Percentiles rank a stretch among this genome's conserved stretches.
These are phyloP conservation scores for Camelus bactrianus DNA, from an alignment of 2,113 vertebrate genomes.

Conservation along the genomic window DNA sequence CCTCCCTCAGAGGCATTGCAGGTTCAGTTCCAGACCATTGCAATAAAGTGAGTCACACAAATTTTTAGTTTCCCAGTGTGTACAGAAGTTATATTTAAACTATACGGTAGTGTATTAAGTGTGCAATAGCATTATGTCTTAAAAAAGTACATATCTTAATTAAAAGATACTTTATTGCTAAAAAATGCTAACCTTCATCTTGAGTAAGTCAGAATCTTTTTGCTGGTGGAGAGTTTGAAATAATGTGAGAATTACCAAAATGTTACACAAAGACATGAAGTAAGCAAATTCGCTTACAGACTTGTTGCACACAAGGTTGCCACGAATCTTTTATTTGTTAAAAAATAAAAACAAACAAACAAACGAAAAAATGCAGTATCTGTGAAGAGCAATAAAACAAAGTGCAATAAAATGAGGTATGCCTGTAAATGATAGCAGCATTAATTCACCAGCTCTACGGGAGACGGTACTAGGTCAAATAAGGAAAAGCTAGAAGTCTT, in stretches of 20 bases:
- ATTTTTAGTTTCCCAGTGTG: neutral
- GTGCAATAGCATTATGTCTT: neutral
- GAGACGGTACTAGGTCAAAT: neutral
- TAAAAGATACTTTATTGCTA: neutral
- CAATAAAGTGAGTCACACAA: neutral
- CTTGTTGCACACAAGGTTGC: neutral
- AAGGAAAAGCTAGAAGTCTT: neutral
- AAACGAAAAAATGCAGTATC: neutral
- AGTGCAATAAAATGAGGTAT: neutral
- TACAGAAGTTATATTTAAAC: neutral
- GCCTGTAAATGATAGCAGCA: neutral
- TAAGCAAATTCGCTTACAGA: neutral
- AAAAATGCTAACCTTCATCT: neutral
- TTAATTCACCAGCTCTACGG: neutral
- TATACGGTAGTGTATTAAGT: neutral
- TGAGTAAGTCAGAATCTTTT: neutral
- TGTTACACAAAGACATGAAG: neutral
- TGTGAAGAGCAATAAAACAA: no score
- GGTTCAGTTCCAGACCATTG: neutral
- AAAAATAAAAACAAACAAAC: no score
- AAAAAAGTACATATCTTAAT: neutral
- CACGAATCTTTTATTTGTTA: neutral
- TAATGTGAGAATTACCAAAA: neutral
- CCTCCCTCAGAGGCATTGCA: neutral
- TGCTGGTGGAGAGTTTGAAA: neutral